Conservation (phyloP, 2,888 invertebrate genomes). For the Lysandra coridon region DNA sequence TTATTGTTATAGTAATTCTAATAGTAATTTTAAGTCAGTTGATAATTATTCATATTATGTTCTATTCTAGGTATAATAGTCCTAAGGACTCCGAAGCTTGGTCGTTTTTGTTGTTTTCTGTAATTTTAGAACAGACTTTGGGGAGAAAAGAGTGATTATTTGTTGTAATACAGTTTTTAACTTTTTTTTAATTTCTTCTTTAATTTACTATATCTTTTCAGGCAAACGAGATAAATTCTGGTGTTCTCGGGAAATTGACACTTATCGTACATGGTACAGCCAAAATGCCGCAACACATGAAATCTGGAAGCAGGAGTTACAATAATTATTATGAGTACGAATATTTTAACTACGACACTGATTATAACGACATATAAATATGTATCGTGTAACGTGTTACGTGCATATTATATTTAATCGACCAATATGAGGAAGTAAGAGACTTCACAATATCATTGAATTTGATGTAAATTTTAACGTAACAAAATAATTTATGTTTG, state of each 20-base stretch:
- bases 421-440: conserved; percentile 61
- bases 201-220: conserved; percentile 41
- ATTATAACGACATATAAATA: conserved; percentile 5
- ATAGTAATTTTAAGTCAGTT: too few species aligned
- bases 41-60: too few species aligned
- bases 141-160: neutral
- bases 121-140: neutral
- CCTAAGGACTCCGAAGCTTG: neutral
- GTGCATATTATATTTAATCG: conserved; percentile 25
- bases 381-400: too few species aligned
- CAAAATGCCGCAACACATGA: conserved; percentile 82
- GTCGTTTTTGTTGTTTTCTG: neutral
- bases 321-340: conserved; percentile 69
- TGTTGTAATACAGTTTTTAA: neutral
- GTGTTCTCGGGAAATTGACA: conserved; percentile 79
- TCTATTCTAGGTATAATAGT: neutral
- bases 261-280: conserved; percentile 87
- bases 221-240: conserved; percentile 74
- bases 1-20: neutral
- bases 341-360: conserved; percentile 48
- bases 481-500: conserved; percentile 16
- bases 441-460: conserved; percentile 57
- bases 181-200: neutral
- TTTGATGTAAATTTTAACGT: neutral
- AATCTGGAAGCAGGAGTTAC: conserved; percentile 76